phyloP scores from a whole-genome alignment of 2,797 vertebrate genomes.

The Hypotaenidia okinawae region DNA sequence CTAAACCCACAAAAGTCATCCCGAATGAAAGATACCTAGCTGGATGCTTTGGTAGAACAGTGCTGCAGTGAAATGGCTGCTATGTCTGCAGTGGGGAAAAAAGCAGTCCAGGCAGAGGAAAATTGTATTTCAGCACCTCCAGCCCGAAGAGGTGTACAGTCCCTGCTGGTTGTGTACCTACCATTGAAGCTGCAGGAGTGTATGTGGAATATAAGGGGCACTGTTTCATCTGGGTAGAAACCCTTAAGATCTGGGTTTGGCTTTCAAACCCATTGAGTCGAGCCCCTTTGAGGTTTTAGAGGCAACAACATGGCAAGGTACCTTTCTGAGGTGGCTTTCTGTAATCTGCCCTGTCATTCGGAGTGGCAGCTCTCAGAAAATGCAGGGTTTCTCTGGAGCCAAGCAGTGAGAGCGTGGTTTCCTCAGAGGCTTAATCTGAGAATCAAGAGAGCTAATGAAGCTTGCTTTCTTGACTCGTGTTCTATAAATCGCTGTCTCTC shows the following conservation, averaged over 20 bases:
- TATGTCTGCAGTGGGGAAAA: not conserved
- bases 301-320: not conserved
- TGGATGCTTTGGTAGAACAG: not conserved
- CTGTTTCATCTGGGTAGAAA: not conserved
- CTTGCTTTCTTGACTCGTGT: conserved; percentile 13
- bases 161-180: not conserved
- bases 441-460: conserved; percentile 41
- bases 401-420: not conserved
- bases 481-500: not conserved
- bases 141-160: not conserved
- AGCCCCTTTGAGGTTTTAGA: not conserved
- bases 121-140: not conserved
- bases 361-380: not conserved
- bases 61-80: not conserved
- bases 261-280: not conserved
- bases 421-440: conserved; percentile 4
- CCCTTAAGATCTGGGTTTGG: not conserved
- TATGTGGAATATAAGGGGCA: not conserved
- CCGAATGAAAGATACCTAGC: not conserved
- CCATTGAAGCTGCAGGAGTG: not conserved
- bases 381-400: not conserved
- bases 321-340: not conserved
- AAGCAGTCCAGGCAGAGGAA: not conserved
- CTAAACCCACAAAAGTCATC: not conserved
- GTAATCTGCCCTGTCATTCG: not conserved